Evolutionary conservation across 1,140 invertebrate genomes (phyloP).

Genomic region (Atta cephalotes): DNA sequence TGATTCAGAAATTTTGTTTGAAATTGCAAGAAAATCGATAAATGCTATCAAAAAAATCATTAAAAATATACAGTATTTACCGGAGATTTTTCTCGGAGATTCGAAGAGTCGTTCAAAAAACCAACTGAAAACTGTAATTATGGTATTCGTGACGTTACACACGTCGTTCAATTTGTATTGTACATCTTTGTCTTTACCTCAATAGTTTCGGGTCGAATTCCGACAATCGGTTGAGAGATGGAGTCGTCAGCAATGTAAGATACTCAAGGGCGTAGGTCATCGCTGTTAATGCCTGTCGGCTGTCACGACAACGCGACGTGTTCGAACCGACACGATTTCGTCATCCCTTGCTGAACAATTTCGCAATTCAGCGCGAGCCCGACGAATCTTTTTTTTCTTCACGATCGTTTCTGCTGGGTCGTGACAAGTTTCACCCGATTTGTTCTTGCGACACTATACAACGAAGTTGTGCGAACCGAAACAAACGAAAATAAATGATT

Average conservation of each 20-base stretch:
- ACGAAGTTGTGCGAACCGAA: constrained; percentile 5
- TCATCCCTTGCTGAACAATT: constrained; percentile 65
- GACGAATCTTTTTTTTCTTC: constrained; percentile 37
- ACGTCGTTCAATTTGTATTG: neutral
- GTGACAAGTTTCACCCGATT: constrained; percentile 68
- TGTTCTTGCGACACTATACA: constrained; percentile 63
- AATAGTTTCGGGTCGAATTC: constrained; percentile 28
- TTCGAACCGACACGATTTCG: constrained; percentile 68
- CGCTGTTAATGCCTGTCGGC: constrained; percentile 61
- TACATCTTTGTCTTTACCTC: constrained; percentile 4
- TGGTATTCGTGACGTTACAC: neutral
- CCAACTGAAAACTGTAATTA: no score
- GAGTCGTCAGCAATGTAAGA: constrained; percentile 46
- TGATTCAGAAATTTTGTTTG: no score
- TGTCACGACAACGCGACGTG: constrained; percentile 62
- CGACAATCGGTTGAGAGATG: constrained; percentile 41
- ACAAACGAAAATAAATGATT: constrained; percentile 53
- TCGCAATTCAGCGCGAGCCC: constrained; percentile 58
- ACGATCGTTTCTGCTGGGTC: constrained; percentile 65
- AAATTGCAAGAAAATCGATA: no score
- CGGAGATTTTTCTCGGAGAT: no score
- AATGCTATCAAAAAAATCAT: no score
- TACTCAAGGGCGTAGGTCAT: constrained; percentile 65
- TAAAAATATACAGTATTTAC: no score
- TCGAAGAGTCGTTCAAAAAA: no score